Base-by-base conservation (phyloP, 2,113 vertebrate species). In the Scophthalmus maximus region DNA sequence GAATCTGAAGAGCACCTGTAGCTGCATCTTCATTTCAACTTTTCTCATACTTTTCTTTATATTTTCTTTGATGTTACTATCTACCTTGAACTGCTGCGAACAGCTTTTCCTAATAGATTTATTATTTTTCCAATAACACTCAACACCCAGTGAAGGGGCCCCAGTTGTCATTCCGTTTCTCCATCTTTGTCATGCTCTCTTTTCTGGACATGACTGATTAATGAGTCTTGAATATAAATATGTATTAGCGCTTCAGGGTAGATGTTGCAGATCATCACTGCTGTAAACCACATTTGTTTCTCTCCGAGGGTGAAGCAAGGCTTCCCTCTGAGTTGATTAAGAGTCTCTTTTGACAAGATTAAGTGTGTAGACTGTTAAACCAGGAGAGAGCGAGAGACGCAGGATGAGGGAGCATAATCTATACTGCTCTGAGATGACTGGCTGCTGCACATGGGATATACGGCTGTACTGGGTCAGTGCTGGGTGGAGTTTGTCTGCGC, bases 201-300 rank as follows among this genome's bases (percentile, higher is more conserved):
- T 77, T 58, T 73, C 62, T 36, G 25, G 57, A 47, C 67, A 60
- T 72, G 58, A 72, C 74, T 75, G 73, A 73, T 77, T 82, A 81
- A 81, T 75, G 72, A 74, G 58, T 51, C 55, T 53, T 56, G 64
- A 64, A 64, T 68, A 78, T 87, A 72, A 88, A 89, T 92, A 86
- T 86, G 81, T 79, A 81, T 86, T 44, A 74, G 30, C n/a, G 70
- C 82, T 82, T 76, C 26, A 29, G 64, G 79, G 73, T 72, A 76
- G 77, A 81, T 67, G 71, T 49, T 71, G 68, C 64, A 73, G 61
- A 70, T 86, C 68, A 61, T 67, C 63, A 29, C 68, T 29, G 56
- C 78, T 76, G 64, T 77, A 81, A 88, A 67, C 50, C 52, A 72
- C 61, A 72, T 60, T 77, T 85, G 73, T 78, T 78, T 85, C 56